These are phyloP conservation scores for Syrmaticus mikado DNA, from an alignment of 2,113 vertebrate species.

Conservation along the genomic window DNA sequence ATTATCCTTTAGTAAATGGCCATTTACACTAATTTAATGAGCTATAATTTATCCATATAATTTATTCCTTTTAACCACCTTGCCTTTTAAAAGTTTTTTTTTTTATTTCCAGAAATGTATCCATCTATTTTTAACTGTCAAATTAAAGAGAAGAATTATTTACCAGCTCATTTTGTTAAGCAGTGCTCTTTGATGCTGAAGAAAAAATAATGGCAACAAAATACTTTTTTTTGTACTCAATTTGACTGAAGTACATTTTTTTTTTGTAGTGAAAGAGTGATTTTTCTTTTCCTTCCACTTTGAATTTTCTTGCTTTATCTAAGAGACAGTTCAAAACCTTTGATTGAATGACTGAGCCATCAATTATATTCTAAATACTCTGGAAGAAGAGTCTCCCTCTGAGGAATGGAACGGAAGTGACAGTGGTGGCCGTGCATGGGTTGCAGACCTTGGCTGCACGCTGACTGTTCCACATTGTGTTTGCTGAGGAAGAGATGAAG, in stretches of 20 bases:
- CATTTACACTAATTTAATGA: neutral
- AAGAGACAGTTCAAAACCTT: neutral
- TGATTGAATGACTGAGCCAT: neutral
- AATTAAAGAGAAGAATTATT: neutral
- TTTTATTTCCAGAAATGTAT: neutral
- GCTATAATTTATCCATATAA: neutral
- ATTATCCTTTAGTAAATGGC: neutral
- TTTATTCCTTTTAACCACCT: neutral
- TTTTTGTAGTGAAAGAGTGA: neutral
- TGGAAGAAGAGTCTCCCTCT: neutral
- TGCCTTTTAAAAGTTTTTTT: neutral
- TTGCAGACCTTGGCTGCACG: neutral
- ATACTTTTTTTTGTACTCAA: neutral
- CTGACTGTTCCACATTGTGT: neutral
- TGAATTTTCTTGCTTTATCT: neutral
- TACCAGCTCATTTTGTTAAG: neutral
- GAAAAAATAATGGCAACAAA: neutral
- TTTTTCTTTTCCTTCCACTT: neutral
- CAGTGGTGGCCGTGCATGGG: neutral
- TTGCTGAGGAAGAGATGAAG: neutral
- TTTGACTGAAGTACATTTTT: neutral
- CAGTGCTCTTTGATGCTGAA: neutral
- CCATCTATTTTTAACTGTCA: neutral
- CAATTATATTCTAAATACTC: neutral
- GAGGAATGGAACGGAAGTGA: neutral